Evolutionary conservation across 2,113 vertebrate genomes (phyloP), one percentile per base, ranked within the genome.

Genomic region (Orthonyx spaldingii): DNA sequence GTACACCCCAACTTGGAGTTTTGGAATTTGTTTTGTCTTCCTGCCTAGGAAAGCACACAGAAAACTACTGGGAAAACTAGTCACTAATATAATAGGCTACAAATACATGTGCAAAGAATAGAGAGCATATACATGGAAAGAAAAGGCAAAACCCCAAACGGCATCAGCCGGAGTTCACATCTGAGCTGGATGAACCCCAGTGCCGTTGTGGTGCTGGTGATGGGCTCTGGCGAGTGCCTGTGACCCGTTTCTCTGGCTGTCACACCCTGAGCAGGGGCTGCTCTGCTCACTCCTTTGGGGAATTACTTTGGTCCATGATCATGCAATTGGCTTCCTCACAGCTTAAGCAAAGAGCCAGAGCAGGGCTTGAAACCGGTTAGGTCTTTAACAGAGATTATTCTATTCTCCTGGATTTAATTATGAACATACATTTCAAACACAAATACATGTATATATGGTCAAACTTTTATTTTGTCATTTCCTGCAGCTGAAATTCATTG

Each of bases 401-500:
- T 88, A 33, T 61, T 47, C 87, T 95, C 84, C 63, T 90, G 77
- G 82, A 23, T 91, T 91, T 83, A 76, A 86, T 95, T 56, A 76
- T 35, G 41, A 49, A 42, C 37, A 13, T 56, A 3, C 28, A 66
- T 87, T 89, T 95, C 90, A 60, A 90, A 87, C 55, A 88, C 47
- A 72, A 96, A 96, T 96, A 47, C 47, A 42, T 56, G 39, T 20
- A 28, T 56, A 19, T 79, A 76, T 69, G 78, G 72, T 83, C 84
- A 65, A 93, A 68, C 87, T 87, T 70, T 83, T 95, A 46, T 92
- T 90, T 96, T 96, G 81, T 72, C 65, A 66, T 90, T 91, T 94
- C 81, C 83, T 91, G 68, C 92, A 92, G 96, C 71, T 97, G 85
- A 84, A 95, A 95, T 94, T 77, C 95, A 97, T 90, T 94, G 83